Evolutionary conservation across 2,888 invertebrate genomes (phyloP).

Genomic region (Lagria hirta): DNA sequence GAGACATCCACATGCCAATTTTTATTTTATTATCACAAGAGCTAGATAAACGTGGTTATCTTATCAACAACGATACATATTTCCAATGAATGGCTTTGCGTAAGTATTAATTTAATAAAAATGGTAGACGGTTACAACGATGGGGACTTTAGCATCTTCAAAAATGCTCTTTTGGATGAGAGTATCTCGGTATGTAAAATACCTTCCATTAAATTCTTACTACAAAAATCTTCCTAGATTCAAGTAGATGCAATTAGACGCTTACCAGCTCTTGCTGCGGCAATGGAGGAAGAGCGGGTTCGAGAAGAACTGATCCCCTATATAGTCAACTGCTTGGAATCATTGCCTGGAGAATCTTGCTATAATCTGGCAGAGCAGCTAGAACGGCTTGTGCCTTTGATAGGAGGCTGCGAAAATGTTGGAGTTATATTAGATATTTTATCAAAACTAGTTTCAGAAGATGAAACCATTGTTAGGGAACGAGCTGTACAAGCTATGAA

Average conservation of each 20-base stretch:
- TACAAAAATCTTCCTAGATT: conserved; percentile 53
- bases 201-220: not conserved
- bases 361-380: conserved; percentile 45
- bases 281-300: conserved; percentile 42
- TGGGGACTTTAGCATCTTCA: too few species aligned
- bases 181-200: conserved; percentile 35
- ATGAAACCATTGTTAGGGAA: conserved; percentile 45
- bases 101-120: too few species aligned
- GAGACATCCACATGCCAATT: too few species aligned
- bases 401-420: conserved; percentile 46
- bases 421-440: conserved; percentile 42
- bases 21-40: too few species aligned
- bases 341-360: conserved; percentile 44
- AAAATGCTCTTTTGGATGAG: conserved; percentile 39
- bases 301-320: conserved; percentile 44
- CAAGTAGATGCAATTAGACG: conserved; percentile 44
- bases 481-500: conserved; percentile 43
- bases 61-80: too few species aligned
- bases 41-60: too few species aligned
- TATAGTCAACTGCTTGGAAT: conserved; percentile 41
- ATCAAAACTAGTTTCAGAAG: conserved; percentile 42
- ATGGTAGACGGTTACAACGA: too few species aligned
- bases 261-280: conserved; percentile 41
- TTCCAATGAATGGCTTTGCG: too few species aligned
- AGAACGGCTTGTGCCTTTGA: conserved; percentile 42